Evolutionary conservation across 2,888 invertebrate genomes (phyloP).

Genomic region (Mesochorus sp.): DNA sequence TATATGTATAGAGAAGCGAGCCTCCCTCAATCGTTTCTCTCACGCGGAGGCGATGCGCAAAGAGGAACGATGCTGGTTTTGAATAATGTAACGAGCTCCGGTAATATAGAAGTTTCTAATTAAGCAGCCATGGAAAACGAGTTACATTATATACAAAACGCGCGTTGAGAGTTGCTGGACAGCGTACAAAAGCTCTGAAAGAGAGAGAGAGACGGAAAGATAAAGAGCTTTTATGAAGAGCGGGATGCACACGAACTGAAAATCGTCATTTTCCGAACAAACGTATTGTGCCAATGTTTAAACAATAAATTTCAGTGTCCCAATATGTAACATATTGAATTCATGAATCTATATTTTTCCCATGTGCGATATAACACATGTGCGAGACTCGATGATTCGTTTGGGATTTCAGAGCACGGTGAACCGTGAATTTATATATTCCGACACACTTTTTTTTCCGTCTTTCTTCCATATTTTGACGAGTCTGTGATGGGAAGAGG

Average conservation of each 20-base stretch:
- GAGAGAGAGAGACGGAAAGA: constrained; percentile 52
- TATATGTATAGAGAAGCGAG: no score
- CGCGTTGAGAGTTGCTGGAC: constrained; percentile 72
- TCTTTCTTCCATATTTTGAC: constrained; percentile 8
- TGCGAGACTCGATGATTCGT: no score
- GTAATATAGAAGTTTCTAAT: constrained; percentile 79
- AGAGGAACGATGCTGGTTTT: constrained; percentile 67
- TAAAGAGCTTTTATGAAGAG: not conserved
- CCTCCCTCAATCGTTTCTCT: no score
- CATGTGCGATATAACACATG: constrained; percentile 18
- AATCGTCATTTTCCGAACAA: no score
- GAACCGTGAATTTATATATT: constrained; percentile 52
- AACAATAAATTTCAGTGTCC: no score
- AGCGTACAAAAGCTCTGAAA: constrained; percentile 71
- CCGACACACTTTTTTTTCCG: not conserved
- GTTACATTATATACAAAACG: not conserved
- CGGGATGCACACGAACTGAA: no score
- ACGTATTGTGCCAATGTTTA: no score
- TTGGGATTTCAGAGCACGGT: constrained; percentile 10
- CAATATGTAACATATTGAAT: no score
- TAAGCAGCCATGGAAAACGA: constrained; percentile 73
- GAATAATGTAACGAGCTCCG: constrained; percentile 81
- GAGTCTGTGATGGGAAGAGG: not conserved
- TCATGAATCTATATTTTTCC: no score
- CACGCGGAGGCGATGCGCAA: no score